Conservation (phyloP, 2,888 invertebrate species). For the Melangyna quadrimaculata region DNA sequence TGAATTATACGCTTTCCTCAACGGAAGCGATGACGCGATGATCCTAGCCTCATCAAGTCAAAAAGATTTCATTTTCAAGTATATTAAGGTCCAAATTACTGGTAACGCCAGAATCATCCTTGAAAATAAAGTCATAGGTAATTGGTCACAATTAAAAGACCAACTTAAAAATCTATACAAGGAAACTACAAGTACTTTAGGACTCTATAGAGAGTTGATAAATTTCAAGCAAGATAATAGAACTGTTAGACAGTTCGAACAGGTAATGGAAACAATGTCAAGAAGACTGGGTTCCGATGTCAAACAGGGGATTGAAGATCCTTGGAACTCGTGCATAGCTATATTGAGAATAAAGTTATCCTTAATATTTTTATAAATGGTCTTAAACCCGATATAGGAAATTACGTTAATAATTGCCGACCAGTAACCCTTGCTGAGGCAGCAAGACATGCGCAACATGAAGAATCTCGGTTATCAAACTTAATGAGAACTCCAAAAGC, state of each 20-base stretch:
- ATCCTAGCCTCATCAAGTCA: background rate
- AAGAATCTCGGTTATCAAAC: background rate
- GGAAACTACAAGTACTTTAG: background rate
- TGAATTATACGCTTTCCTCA: background rate
- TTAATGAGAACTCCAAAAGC: background rate
- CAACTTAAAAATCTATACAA: background rate
- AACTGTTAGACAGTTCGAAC: background rate
- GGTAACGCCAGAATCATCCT: background rate
- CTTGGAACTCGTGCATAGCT: background rate
- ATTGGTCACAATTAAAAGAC: background rate
- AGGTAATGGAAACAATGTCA: too few species aligned
- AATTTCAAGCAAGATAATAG: background rate
- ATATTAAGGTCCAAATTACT: background rate
- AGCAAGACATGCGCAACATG: too few species aligned
- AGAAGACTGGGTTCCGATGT: too few species aligned
- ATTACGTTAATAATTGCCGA: too few species aligned
- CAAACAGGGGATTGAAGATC: background rate
- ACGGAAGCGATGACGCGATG: background rate
- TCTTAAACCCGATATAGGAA: too few species aligned
- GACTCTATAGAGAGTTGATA: background rate
- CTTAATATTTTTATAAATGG: too few species aligned
- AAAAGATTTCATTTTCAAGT: background rate
- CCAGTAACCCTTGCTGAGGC: too few species aligned
- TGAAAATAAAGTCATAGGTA: background rate
- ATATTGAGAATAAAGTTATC: too few species aligned